Percentiles rank a stretch among this genome's conserved stretches.
phyloP scores from a whole-genome alignment of 2,797 vertebrate genomes.

The Telmatherina bonti region DNA sequence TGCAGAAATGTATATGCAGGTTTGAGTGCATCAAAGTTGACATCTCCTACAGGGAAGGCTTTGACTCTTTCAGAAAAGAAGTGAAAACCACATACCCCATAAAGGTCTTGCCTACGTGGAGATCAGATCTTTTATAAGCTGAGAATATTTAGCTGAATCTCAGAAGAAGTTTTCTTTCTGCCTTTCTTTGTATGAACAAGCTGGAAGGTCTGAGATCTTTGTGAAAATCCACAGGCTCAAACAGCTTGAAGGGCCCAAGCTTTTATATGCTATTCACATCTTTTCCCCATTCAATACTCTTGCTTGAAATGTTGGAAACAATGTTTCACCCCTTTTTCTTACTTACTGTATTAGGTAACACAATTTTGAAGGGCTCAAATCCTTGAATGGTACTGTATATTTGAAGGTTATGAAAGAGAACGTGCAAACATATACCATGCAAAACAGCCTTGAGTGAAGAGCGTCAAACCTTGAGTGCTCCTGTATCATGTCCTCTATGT shows the following conservation, averaged over 20 bases:
- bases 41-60: too few relatives aligned
- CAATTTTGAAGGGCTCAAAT: too few relatives aligned
- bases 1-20: too few relatives aligned
- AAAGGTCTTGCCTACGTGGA: too few relatives aligned
- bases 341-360: background rate
- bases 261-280: background rate
- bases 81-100: too few relatives aligned
- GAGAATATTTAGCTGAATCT: background rate
- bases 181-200: background rate
- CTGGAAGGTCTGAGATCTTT: background rate
- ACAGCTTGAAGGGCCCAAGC: too few relatives aligned
- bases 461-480: background rate
- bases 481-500: conserved; percentile 1
- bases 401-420: background rate
- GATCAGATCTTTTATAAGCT: background rate
- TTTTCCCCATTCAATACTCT: background rate
- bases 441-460: background rate
- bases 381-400: background rate
- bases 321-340: background rate
- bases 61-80: too few relatives aligned
- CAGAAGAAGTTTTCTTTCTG: background rate
- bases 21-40: too few relatives aligned
- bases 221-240: background rate
- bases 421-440: too few relatives aligned
- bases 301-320: background rate